phyloP scores from a whole-genome alignment of 2,888 invertebrate genomes.

The Drosophila setosimentum region DNA sequence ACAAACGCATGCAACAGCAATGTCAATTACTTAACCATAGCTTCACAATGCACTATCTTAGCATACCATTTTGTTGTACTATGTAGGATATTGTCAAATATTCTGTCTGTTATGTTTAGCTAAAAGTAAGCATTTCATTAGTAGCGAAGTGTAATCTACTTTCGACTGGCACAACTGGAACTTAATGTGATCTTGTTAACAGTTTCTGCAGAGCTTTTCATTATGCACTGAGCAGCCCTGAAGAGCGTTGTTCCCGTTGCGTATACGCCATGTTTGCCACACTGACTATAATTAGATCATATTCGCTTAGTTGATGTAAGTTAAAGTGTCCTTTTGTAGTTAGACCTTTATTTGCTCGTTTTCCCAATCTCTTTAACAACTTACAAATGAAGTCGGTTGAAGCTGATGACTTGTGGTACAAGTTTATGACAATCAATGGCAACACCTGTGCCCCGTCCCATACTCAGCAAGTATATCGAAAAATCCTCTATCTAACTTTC shows the following conservation, averaged over 20 bases:
- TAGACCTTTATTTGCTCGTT: not conserved
- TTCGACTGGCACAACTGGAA: slow-evolving; percentile 27
- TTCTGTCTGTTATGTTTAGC: not conserved
- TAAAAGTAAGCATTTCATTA: slow-evolving; percentile 58
- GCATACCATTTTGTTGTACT: not conserved
- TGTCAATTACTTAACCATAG: not conserved
- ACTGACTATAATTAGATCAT: slow-evolving; percentile 52
- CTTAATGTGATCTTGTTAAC: slow-evolving; percentile 57
- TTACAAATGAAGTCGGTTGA: slow-evolving; percentile 64
- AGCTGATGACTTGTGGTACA: slow-evolving; percentile 58
- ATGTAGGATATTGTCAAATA: not conserved
- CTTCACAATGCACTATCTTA: not conserved
- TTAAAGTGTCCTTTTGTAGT: slow-evolving; percentile 31
- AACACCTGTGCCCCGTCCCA: slow-evolving; percentile 53
- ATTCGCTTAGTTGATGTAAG: slow-evolving; percentile 61
- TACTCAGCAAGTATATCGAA: slow-evolving; percentile 2
- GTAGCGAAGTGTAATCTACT: slow-evolving; percentile 18
- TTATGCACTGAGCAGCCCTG: slow-evolving; percentile 14
- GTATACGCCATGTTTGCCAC: slow-evolving; percentile 50
- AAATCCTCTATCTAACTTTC: slow-evolving; percentile 9
- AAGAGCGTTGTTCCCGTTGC: slow-evolving; percentile 27
- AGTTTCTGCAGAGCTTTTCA: slow-evolving; percentile 25
- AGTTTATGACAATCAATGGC: slow-evolving; percentile 76
- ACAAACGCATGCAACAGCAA: not conserved
- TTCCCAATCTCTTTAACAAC: slow-evolving; percentile 39